A percentile compares a stretch with the other conserved stretches of the same genome.
Evolutionary conservation across 1,140 invertebrate species (phyloP).

Genomic region (Apis dorsata): DNA sequence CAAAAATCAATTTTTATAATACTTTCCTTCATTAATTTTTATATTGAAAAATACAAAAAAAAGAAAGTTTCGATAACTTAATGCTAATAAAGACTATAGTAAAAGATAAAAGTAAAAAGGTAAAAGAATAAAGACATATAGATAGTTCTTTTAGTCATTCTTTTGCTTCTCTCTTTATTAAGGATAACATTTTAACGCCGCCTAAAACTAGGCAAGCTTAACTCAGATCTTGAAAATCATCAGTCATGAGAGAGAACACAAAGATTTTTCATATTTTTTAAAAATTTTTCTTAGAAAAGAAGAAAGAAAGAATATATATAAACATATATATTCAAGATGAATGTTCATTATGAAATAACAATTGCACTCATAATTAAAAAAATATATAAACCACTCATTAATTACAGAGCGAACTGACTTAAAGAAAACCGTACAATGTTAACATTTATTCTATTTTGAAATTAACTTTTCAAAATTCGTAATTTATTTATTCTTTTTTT

Average conservation of each 20-base stretch:
- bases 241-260: constrained; percentile 33
- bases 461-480: no score
- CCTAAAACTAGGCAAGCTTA: constrained; percentile 57
- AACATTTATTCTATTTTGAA: neutral
- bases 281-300: neutral
- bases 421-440: neutral
- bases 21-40: neutral
- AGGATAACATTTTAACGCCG: constrained; percentile 61
- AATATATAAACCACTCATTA: neutral
- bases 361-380: neutral
- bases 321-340: neutral
- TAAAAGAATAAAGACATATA: constrained; percentile 12
- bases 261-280: neutral
- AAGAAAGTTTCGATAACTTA: neutral
- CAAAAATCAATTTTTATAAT: no score
- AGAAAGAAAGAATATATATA: neutral
- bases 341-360: neutral
- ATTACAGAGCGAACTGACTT: neutral
- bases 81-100: no score
- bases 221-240: constrained; percentile 34
- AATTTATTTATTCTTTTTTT: neutral
- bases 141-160: constrained; percentile 51
- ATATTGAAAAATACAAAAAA: neutral
- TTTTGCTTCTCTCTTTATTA: constrained; percentile 64
- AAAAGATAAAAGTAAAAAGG: neutral